Base-by-base conservation (phyloP, 1,140 invertebrate genomes). In the Caligus rogercresseyi region DNA sequence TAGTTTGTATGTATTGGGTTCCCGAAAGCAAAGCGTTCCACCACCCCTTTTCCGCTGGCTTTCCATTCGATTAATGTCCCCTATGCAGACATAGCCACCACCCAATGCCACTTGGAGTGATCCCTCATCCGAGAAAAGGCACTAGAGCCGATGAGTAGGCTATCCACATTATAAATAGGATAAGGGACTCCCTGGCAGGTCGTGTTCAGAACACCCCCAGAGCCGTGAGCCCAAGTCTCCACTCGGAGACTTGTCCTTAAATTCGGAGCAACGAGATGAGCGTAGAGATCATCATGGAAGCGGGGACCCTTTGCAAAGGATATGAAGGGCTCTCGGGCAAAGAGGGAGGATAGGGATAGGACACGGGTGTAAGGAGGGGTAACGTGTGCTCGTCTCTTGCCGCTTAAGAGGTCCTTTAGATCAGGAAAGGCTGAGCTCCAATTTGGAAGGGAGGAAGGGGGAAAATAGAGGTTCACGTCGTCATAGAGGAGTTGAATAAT, bases 201-300 rank as follows among this genome's bases (percentile, higher is more conserved):
- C 18, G 80, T 79, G 52, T 87, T 72, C 55, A 78, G 80, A 0
- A 83, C 82, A 0, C 76, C 76, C 1, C 64, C 54, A 3, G 65
- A 67, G 23, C 88, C 87, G 73, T 91, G 87, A 4, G 82, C 78
- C 91, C 91, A 96, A 0, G 87, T 86, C 75, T 95, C 87, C 2
- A 85, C 83, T 1, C 82, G 78, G 1, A 95, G 74, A 70, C 82
- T 78, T 0, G 78, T 76, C 63, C 83, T 74, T 13, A 93, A 71
- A 21, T 76, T 71, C 11, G 83, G 82, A 0, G 86, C 87, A 15
- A 95, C 81, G 67, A 86, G 77, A 53, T 84, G 83, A 61, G 79
- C 79, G 69, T 95, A 96, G 3, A 96, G 72, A 71, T 94, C 90
- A 66, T 71, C 79, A n/a, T 79, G 75, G 74, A 83, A 89, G 65